Conservation (phyloP, 2,888 invertebrate genomes). For the Thysanoteuthis rhombus region DNA sequence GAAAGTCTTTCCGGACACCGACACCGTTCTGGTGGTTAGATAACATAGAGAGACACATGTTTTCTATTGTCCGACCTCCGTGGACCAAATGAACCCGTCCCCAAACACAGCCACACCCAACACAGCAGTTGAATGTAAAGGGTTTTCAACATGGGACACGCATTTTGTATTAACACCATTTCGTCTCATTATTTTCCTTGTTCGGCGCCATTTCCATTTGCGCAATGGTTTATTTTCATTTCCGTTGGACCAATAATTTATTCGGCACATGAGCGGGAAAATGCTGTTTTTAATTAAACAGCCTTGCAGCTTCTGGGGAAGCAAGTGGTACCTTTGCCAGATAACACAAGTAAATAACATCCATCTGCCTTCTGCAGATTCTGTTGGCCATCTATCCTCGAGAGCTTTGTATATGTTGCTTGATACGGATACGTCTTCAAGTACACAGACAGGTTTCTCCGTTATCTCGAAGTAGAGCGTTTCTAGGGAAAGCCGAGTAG, state of each 20-base stretch:
- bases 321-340: not conserved
- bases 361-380: not conserved
- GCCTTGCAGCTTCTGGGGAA: not conserved
- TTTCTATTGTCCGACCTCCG: not conserved
- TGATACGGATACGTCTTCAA: too few species aligned
- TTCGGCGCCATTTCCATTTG: not conserved
- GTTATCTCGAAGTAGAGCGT: too few species aligned
- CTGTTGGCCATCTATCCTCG: not conserved
- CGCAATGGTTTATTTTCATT: not conserved
- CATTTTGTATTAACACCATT: not conserved
- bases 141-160: not conserved
- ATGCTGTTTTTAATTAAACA: not conserved
- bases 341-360: not conserved
- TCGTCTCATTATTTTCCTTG: not conserved
- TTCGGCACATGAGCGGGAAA: not conserved
- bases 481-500: too few species aligned
- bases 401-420: too few species aligned
- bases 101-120: not conserved
- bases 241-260: not conserved
- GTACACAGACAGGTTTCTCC: too few species aligned
- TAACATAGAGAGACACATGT: not conserved
- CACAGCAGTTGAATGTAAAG: not conserved
- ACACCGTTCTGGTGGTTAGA: not conserved
- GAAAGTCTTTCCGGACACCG: constrained; percentile 12
- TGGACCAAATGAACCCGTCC: not conserved